These are phyloP conservation scores for Rhinolophus sinicus DNA, from an alignment of 2,113 vertebrate genomes.

Conservation along the genomic window DNA sequence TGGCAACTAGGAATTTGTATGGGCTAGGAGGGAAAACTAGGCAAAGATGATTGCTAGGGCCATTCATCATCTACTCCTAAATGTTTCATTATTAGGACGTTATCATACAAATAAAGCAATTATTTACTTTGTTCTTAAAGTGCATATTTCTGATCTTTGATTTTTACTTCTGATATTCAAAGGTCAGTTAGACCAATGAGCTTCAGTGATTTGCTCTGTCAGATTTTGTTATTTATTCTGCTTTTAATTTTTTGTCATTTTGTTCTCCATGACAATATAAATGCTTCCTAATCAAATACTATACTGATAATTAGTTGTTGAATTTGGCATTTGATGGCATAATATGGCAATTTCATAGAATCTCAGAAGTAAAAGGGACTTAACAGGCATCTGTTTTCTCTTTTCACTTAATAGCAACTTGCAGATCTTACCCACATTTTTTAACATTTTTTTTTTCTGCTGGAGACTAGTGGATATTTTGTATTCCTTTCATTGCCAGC, in stretches of 20 bases:
- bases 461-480: neutral
- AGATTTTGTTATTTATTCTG: neutral
- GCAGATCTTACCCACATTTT: neutral
- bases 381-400: neutral
- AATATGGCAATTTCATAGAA: neutral
- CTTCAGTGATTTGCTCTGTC: neutral
- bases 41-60: neutral
- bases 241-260: conserved; percentile 14
- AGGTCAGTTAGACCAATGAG: neutral
- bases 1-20: neutral
- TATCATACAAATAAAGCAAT: neutral
- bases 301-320: neutral
- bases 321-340: neutral
- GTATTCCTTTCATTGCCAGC: neutral
- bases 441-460: neutral
- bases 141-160: neutral
- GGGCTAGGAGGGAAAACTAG: neutral
- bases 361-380: neutral
- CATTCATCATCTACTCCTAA: neutral
- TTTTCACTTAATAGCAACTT: neutral
- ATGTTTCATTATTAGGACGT: neutral
- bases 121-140: neutral
- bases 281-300: neutral
- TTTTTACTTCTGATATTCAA: neutral
- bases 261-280: neutral